Conservation (phyloP, 2,888 invertebrate species). For the Yponomeuta malinellus region DNA sequence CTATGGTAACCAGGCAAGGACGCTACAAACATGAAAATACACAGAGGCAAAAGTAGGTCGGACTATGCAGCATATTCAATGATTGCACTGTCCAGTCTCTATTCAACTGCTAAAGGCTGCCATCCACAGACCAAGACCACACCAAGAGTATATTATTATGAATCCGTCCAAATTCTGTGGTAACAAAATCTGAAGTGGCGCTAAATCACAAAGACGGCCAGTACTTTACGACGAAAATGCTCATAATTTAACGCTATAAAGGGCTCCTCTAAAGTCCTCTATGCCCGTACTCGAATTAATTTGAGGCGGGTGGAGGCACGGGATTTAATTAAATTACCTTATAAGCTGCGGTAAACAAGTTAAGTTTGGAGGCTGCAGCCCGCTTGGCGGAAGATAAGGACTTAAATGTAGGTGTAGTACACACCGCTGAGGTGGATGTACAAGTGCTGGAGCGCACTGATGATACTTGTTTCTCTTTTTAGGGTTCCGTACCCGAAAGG, state of each 20-base stretch:
- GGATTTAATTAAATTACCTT: slow-evolving; percentile 55
- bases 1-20: too few species aligned
- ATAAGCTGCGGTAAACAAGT: slow-evolving; percentile 45
- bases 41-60: slow-evolving; percentile 10
- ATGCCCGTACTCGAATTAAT: slow-evolving; percentile 14
- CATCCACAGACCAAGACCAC: not conserved
- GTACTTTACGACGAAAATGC: not conserved
- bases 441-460: not conserved
- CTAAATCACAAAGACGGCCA: not conserved
- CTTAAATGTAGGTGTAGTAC: slow-evolving; percentile 10
- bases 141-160: not conserved
- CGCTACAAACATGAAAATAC: not conserved
- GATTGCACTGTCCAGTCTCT: slow-evolving; percentile 10
- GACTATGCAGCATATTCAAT: not conserved
- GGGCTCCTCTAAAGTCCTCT: slow-evolving; percentile 6
- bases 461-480: not conserved
- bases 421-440: not conserved
- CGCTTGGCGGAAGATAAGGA: slow-evolving; percentile 53
- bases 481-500: too few species aligned
- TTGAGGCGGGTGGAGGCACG: slow-evolving; percentile 23
- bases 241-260: slow-evolving; percentile 9
- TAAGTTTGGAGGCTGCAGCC: slow-evolving; percentile 36
- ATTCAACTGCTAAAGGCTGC: slow-evolving; percentile 8
- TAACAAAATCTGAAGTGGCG: not conserved
- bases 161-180: not conserved